Conservation (phyloP, 1,140 invertebrate species). For the Hypothenemus hampei region DNA sequence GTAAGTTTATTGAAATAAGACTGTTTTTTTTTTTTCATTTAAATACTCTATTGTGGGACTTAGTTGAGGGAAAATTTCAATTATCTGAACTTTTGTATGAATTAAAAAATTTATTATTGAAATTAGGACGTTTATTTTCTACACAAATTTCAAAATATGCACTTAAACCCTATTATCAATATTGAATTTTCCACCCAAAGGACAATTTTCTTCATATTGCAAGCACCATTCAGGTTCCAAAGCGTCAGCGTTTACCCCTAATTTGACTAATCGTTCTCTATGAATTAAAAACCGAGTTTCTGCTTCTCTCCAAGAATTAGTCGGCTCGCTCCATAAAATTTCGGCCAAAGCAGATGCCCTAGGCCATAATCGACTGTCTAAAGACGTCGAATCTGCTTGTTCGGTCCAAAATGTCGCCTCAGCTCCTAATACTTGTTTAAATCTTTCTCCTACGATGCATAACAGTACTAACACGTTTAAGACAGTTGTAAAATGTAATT, state of each 20-base stretch:
- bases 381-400: conserved; percentile 61
- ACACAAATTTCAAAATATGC: too few species aligned
- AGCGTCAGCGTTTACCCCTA: conserved; percentile 63
- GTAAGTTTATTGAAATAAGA: too few species aligned
- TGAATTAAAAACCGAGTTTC: conserved; percentile 64
- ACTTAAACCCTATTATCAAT: conserved; percentile 8
- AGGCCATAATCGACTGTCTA: conserved; percentile 72
- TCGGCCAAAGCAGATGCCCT: conserved; percentile 74
- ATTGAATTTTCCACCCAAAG: conserved; percentile 39
- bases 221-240: conserved; percentile 77
- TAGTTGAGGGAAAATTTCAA: too few species aligned
- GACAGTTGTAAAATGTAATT: too few species aligned
- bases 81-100: too few species aligned
- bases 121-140: too few species aligned
- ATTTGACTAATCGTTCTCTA: conserved; percentile 62
- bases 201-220: conserved; percentile 69
- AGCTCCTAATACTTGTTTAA: conserved; percentile 54
- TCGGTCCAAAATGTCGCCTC: conserved; percentile 80
- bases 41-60: too few species aligned
- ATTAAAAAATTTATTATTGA: too few species aligned
- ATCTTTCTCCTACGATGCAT: conserved; percentile 24
- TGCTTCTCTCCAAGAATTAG: conserved; percentile 55
- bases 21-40: too few species aligned
- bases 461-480: too few species aligned
- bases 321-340: conserved; percentile 69